These are phyloP conservation scores for Procavia capensis DNA, from an alignment of 2,113 vertebrate species.

Conservation along the genomic window DNA sequence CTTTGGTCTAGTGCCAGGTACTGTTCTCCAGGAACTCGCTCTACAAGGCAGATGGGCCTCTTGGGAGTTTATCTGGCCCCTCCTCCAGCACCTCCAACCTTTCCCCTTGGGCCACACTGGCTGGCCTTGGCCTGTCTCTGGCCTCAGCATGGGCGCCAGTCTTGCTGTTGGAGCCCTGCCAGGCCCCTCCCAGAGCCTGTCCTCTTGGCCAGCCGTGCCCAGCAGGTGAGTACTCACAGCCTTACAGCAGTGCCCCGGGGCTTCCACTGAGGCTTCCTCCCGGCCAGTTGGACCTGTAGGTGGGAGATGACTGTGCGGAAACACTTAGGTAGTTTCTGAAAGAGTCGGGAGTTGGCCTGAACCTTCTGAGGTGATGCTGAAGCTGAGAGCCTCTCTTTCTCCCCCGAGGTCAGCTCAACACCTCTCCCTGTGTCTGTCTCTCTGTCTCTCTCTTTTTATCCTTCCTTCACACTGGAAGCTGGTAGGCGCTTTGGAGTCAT, in stretches of 20 bases:
- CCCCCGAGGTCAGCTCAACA: too few relatives aligned
- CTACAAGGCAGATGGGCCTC: background rate
- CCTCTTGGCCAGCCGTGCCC: background rate
- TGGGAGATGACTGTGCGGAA: background rate
- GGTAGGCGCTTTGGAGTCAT: background rate
- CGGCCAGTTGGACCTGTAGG: background rate
- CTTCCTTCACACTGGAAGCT: background rate
- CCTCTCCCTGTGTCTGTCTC: background rate
- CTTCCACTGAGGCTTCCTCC: fast-evolving
- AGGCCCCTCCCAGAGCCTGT: background rate
- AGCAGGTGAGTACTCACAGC: background rate
- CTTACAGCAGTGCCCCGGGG: fast-evolving
- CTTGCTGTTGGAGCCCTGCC: slow-evolving; percentile 49
- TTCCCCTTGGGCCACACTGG: background rate
- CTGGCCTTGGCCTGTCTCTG: slow-evolving; percentile 65
- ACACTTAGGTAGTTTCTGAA: fast-evolving
- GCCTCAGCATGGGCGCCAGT: slow-evolving; percentile 51
- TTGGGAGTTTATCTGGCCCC: background rate
- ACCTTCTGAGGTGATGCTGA: background rate
- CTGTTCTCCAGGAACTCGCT: background rate
- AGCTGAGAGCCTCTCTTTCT: background rate
- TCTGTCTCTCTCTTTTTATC: too few relatives aligned
- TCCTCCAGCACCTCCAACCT: background rate
- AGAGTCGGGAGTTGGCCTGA: too few relatives aligned
- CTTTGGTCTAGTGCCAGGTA: background rate